Evolutionary conservation across 2,113 vertebrate genomes (phyloP), one percentile per base, ranked within the genome.

Genomic region (Hypocryptadius cinnamomeus): DNA sequence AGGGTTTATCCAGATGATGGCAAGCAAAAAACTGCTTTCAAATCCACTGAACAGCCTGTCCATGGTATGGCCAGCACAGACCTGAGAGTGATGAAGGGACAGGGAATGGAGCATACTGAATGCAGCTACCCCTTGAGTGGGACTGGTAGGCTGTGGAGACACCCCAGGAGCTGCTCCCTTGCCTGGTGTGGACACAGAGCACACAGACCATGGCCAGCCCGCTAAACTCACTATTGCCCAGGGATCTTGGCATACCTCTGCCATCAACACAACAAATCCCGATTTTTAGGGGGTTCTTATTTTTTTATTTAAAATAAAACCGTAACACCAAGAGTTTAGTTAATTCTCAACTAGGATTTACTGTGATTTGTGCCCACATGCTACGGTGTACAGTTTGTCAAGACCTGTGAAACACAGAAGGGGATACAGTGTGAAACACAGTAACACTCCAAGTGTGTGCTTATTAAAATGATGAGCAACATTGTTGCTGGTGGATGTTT

Each of bases 51-150:
- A 53, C 25, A n/a, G 19, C 5, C 28, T 2, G 7, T 6, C 22
- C 2, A 0, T 44, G 50, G 44, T 28, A 23, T 2, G 0, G n/a
- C 42, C 13, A 87, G 44, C 80, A 50, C 10, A 51, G 53, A 70
- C 7, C 11, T 42, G 61, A n/a, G 47, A 50, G 44, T 0, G 2
- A 31, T 8, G 44, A 16, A 39, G 39, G 27, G 61, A 73, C 59
- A 42, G 30, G 15, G 42, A 23, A 15, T 1, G 0, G 11, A 72
- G 19, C n/a, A 6, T 7, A 5, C 18, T 5, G 25, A 70, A 24
- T 19, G 33, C 1, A 5, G 4, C 30, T 39, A 15, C 13, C 7
- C 9, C 2, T 6, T 3, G 9, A 1, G 15, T 2, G 9, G 13
- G 31, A 65, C 14, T 37, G 59, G 21, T 4, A 37, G 15, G 47